Conservation (phyloP, 2,113 vertebrate species). For the Corythaeola cristata region DNA sequence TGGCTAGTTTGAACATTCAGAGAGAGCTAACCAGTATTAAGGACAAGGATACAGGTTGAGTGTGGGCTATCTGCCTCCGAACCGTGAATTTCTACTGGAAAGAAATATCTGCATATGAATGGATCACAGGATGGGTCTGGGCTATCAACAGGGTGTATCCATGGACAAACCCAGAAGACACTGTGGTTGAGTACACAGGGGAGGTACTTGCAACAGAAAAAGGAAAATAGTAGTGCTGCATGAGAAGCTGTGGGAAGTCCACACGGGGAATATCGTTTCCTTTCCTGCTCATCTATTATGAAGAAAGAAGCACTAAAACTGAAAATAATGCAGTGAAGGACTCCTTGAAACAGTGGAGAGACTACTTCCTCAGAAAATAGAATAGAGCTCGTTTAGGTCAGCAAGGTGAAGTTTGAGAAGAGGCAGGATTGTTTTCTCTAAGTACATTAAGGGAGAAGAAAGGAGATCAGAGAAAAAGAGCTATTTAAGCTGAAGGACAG, state of each 20-base stretch:
- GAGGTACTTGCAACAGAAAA: background rate
- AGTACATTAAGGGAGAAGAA: background rate
- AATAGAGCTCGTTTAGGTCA: background rate
- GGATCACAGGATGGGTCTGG: background rate
- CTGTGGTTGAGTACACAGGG: background rate
- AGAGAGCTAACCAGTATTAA: background rate
- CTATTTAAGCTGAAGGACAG: background rate
- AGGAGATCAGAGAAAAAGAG: background rate
- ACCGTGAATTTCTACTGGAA: background rate
- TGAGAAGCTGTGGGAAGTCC: background rate
- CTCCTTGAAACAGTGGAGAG: background rate
- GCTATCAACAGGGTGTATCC: background rate
- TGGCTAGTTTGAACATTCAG: background rate
- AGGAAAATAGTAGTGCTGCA: background rate
- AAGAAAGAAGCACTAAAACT: background rate
- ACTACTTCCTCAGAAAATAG: background rate
- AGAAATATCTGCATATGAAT: background rate
- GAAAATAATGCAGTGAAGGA: background rate
- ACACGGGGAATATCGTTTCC: background rate
- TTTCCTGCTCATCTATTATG: background rate
- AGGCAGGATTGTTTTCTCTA: background rate
- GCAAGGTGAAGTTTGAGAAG: background rate
- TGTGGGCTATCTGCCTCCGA: background rate
- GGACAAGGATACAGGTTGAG: background rate
- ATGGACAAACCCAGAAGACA: background rate